A percentile compares a stretch with the other conserved stretches of the same genome.
Evolutionary conservation across 2,797 vertebrate genomes (phyloP).

Genomic region (Eurystomus glaucurus): DNA sequence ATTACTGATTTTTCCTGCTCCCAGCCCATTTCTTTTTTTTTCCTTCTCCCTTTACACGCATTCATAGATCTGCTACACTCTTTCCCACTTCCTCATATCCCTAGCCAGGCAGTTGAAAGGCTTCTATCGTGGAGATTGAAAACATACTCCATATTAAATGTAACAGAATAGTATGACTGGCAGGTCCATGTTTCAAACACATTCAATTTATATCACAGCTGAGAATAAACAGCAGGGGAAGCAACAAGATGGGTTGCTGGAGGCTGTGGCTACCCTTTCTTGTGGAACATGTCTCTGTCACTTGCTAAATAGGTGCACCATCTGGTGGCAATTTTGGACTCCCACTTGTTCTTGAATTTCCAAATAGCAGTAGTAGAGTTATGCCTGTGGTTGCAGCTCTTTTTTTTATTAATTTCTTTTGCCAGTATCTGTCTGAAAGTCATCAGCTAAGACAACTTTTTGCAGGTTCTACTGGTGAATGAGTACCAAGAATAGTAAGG

Average conservation of each 20-base stretch:
- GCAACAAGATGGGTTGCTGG: constrained; percentile 56
- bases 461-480: not conserved
- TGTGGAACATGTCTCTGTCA: constrained; percentile 62
- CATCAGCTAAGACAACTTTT: not conserved
- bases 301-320: constrained; percentile 77
- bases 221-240: constrained; percentile 56
- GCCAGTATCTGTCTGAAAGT: constrained; percentile 6
- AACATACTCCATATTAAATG: constrained; percentile 50
- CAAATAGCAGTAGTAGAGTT: not conserved
- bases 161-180: constrained; percentile 10
- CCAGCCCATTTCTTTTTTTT: not conserved
- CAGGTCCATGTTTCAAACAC: constrained; percentile 36
- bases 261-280: constrained; percentile 66
- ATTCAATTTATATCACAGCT: constrained; percentile 35
- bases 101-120: constrained; percentile 9
- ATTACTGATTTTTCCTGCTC: not conserved
- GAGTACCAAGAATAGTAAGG: not conserved
- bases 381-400: not conserved
- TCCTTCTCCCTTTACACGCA: not conserved
- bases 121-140: constrained; percentile 39
- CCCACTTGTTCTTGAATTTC: constrained; percentile 61
- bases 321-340: constrained; percentile 77
- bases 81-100: constrained; percentile 2
- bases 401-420: not conserved
- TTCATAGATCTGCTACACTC: not conserved